Conservation (phyloP, 2,113 vertebrate genomes). For the Boulengeromyrus knoepffleri region DNA sequence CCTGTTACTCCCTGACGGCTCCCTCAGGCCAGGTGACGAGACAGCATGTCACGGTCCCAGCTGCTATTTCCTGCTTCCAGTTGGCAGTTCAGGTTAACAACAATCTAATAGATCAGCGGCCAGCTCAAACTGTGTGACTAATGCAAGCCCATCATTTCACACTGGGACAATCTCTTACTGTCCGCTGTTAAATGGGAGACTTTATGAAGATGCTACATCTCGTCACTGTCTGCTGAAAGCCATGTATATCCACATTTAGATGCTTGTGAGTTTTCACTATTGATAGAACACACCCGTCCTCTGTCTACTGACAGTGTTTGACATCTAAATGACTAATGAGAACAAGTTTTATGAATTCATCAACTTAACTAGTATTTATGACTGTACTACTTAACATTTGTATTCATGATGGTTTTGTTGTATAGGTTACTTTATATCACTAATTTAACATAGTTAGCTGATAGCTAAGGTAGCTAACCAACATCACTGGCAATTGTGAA, state of each 20-base stretch:
- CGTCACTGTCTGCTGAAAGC: neutral
- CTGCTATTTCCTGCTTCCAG: neutral
- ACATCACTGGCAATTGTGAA: neutral
- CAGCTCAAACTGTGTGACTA: neutral
- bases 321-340: neutral
- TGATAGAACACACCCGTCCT: neutral
- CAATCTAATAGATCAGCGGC: neutral
- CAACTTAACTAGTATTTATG: neutral
- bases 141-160: neutral
- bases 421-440: neutral
- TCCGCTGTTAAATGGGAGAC: neutral
- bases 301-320: neutral
- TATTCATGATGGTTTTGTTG: neutral
- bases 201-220: neutral
- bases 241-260: neutral
- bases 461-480: neutral
- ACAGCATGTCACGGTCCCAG: neutral
- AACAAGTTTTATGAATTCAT: neutral
- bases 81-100: neutral
- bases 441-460: neutral
- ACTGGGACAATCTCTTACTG: neutral
- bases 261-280: neutral
- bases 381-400: neutral
- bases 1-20: neutral
- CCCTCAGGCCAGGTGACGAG: neutral